A percentile compares a stretch with the other conserved stretches of the same genome.
phyloP scores from a whole-genome alignment of 2,113 vertebrate species.

The Tauraco erythrolophus region DNA sequence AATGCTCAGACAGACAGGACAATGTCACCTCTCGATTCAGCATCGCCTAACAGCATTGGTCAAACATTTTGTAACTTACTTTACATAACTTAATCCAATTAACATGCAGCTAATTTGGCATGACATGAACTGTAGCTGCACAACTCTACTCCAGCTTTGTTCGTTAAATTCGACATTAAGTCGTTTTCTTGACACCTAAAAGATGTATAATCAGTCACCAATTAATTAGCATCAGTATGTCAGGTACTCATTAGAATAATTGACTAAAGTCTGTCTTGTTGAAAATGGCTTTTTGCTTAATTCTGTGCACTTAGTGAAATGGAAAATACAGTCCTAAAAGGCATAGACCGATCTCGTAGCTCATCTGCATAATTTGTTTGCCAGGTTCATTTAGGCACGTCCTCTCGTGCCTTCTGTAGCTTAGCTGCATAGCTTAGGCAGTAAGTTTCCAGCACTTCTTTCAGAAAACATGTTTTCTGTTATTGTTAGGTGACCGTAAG shows the following conservation, averaged over 20 bases:
- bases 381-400: not conserved
- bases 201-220: conserved; percentile 26
- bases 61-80: conserved; percentile 1
- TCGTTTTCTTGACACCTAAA: not conserved
- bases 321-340: not conserved
- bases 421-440: not conserved
- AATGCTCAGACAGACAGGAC: not conserved
- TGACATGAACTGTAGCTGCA: not conserved
- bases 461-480: not conserved
- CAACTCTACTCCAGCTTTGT: not conserved
- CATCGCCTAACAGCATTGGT: not conserved
- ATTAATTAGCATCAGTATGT: conserved; percentile 46
- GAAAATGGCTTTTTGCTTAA: conserved; percentile 23
- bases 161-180: not conserved
- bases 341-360: not conserved
- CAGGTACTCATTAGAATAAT: conserved; percentile 51
- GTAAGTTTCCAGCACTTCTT: not conserved
- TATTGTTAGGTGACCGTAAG: not conserved
- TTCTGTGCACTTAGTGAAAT: conserved; percentile 4
- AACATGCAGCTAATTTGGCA: conserved; percentile 15
- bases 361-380: not conserved
- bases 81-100: conserved; percentile 20
- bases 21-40: not conserved
- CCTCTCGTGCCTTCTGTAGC: not conserved
- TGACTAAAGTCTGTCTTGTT: conserved; percentile 23